phyloP scores from a whole-genome alignment of 2,888 invertebrate species.

The Drosophila anomalata region DNA sequence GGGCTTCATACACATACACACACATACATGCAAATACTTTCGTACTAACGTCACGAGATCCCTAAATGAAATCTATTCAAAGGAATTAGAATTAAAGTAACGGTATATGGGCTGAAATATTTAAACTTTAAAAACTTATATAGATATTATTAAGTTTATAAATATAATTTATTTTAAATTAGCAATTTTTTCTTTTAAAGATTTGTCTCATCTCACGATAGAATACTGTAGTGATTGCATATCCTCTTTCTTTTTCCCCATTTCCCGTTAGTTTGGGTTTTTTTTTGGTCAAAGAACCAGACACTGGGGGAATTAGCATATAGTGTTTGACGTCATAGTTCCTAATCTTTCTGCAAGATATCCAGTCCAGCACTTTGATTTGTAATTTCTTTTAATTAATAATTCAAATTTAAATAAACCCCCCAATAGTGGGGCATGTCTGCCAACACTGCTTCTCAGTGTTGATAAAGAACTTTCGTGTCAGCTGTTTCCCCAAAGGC shows the following conservation, averaged over 20 bases:
- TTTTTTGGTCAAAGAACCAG: neutral
- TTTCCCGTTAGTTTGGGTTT: no score
- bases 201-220: no score
- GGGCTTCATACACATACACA: neutral
- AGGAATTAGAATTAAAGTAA: neutral
- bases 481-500: constrained; percentile 11
- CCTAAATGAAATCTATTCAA: neutral
- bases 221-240: no score
- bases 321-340: neutral
- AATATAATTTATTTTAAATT: no score
- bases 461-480: neutral
- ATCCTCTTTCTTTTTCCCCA: no score
- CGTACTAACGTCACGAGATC: constrained; percentile 22
- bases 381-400: neutral
- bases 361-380: neutral
- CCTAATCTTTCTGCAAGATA: neutral
- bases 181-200: neutral
- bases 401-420: constrained; percentile 14
- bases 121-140: no score
- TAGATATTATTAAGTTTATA: no score
- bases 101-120: neutral
- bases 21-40: neutral
- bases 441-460: constrained; percentile 9
- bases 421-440: neutral
- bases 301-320: neutral